These are phyloP conservation scores for Forbesichthys agassizii DNA, from an alignment of 2,113 vertebrate species.

Conservation along the genomic window DNA sequence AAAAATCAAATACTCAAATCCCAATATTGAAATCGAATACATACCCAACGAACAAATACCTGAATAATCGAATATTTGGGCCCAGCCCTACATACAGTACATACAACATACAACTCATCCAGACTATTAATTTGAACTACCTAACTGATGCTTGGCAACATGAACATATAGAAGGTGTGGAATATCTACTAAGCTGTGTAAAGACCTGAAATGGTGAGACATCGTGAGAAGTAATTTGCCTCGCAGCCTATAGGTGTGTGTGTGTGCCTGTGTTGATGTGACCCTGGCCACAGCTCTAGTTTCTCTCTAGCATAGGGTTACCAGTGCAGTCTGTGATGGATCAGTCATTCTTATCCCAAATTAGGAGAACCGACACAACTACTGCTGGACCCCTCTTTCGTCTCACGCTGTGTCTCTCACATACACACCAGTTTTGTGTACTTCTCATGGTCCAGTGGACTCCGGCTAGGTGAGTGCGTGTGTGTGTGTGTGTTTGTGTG, in stretches of 20 bases:
- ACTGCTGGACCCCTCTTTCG: constrained; percentile 1
- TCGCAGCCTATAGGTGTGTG: constrained; percentile 9
- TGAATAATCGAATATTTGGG: too few relatives aligned
- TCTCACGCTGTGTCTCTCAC: neutral
- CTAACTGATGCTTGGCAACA: too few relatives aligned
- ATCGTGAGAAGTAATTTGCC: too few relatives aligned
- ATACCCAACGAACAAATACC: too few relatives aligned
- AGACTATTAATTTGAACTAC: too few relatives aligned
- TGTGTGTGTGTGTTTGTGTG: neutral
- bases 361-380: constrained; percentile 34
- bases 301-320: constrained; percentile 75
- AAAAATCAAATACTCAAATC: too few relatives aligned
- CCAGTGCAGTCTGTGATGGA: constrained; percentile 59
- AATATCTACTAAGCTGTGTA: too few relatives aligned
- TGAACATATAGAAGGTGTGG: too few relatives aligned
- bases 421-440: neutral
- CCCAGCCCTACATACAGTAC: neutral
- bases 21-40: too few relatives aligned
- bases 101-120: neutral
- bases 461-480: constrained; percentile 27
- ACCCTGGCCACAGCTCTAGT: constrained; percentile 68
- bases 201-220: too few relatives aligned
- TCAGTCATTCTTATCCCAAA: constrained; percentile 57
- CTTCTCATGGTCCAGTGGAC: neutral
- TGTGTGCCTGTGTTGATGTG: constrained; percentile 20